Evolutionary conservation across 2,888 invertebrate species (phyloP).

Genomic region (Deroplatys truncata): DNA sequence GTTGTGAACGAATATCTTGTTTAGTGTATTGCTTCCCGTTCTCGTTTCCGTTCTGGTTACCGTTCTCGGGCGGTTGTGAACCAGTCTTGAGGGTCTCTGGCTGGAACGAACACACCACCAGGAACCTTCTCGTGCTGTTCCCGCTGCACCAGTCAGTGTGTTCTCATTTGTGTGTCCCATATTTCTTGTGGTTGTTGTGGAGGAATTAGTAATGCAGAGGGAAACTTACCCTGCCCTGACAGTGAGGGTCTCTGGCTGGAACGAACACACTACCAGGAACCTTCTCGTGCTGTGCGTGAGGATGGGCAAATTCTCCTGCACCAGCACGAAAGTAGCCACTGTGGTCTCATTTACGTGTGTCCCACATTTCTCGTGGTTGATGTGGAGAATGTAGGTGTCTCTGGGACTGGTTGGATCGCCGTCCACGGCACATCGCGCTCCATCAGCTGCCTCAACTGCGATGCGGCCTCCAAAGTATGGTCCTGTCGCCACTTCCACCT

Average conservation of each 20-base stretch:
- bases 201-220: background rate
- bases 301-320: slow-evolving; percentile 78
- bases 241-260: slow-evolving; percentile 76
- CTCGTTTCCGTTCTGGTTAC: too few relatives aligned
- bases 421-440: slow-evolving; percentile 65
- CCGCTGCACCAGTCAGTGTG: too few relatives aligned
- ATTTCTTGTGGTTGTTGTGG: too few relatives aligned
- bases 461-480: slow-evolving; percentile 77
- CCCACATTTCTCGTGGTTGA: slow-evolving; percentile 70
- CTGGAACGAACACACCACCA: too few relatives aligned
- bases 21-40: too few relatives aligned
- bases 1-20: too few relatives aligned
- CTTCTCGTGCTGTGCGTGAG: slow-evolving; percentile 76
- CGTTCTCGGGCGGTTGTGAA: too few relatives aligned
- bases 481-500: slow-evolving; percentile 78
- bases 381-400: slow-evolving; percentile 69
- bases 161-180: too few relatives aligned
- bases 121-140: too few relatives aligned
- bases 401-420: slow-evolving; percentile 68
- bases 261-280: slow-evolving; percentile 75
- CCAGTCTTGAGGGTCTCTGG: too few relatives aligned
- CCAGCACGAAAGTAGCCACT: slow-evolving; percentile 76
- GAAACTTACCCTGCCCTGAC: slow-evolving; percentile 66
- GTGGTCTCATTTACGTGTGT: slow-evolving; percentile 73
- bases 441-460: slow-evolving; percentile 57